Base-by-base conservation (phyloP, 2,888 invertebrate species). In the Drosophila demipolita region DNA sequence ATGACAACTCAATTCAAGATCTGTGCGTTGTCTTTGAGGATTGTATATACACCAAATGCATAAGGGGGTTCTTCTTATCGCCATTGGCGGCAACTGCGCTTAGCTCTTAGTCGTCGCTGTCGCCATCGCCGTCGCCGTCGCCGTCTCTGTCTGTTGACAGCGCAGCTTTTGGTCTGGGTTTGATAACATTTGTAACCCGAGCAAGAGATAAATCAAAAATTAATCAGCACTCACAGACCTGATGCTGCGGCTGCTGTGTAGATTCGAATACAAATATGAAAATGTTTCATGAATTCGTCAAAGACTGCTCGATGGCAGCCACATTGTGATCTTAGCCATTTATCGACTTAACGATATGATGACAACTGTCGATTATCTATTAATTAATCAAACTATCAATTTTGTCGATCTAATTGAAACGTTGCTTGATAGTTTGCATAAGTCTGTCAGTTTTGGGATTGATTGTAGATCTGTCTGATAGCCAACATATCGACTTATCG, bases 141-240 rank as follows among this genome's bases (percentile, higher is more conserved):
- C 49, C 52, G 20, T 23, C 26, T 38, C 50, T 32, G 33, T 26
- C 40, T 50, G 40, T 40, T 52, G 45, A 75, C 58, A 62, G 60
- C 33, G 26, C 49, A 85, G 86, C 80, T 76, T 73, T 73, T 59
- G 71, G 90, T 78, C 86, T 79, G 79, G 72, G 61, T 70, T 49
- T 83, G 88, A 88, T 88, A 88, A 88, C 90, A 79, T 75, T 73
- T 77, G 78, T 89, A 87, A 87, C 89, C 89, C 89, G 68, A 75
- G 71, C 60, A 40, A 42, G 79, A 75, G 87, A 90, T 90, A 88
- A 88, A 86, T 86, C 78, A 75, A 65, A 83, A 87, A 90, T 89
- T 89, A 87, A 80, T 86, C 87, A 86, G 78, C 80, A 62, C 58
- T 42, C 66, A 64, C 15, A 70, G 66, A 63, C 66, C 79, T 68